Percentiles rank a stretch among this genome's conserved stretches.
Conservation (phyloP, 2,888 invertebrate genomes). For the Lasioglossum zephyrum region DNA sequence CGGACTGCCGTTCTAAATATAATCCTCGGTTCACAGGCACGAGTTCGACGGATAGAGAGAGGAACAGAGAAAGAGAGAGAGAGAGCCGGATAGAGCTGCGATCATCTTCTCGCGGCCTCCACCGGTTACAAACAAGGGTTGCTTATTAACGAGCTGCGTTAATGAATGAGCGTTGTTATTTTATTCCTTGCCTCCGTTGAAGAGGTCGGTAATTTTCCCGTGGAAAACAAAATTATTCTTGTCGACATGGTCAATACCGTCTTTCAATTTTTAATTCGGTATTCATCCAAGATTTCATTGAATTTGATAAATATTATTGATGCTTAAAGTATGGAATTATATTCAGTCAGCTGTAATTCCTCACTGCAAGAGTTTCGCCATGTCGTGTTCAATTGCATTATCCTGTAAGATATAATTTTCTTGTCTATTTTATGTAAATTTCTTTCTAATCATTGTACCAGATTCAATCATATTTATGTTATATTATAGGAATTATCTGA, state of each 20-base stretch:
- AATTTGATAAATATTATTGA: neutral
- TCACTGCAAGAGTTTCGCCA: too few species aligned
- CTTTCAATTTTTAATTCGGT: neutral
- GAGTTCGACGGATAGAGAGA: slow-evolving; percentile 6
- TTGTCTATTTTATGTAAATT: neutral
- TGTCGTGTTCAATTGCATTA: neutral
- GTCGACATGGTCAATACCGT: neutral
- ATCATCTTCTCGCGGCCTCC: slow-evolving; percentile 37
- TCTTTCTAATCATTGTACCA: neutral
- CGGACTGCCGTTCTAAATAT: slow-evolving; percentile 59
- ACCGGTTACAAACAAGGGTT: slow-evolving; percentile 27
- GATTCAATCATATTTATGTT: neutral
- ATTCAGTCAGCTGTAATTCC: neutral
- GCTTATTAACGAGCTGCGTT: slow-evolving; percentile 48
- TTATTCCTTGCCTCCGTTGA: neutral
- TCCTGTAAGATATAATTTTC: too few species aligned
- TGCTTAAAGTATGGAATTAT: neutral
- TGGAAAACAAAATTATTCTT: neutral
- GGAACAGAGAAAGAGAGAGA: neutral
- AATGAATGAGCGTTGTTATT: slow-evolving; percentile 45
- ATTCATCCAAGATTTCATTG: neutral
- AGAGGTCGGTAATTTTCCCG: neutral
- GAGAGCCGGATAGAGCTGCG: slow-evolving; percentile 1
- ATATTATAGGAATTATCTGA: neutral
- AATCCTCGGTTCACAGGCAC: slow-evolving; percentile 35